Evolutionary conservation across 2,888 invertebrate genomes (phyloP).

Genomic region (Bimastos eiseni): DNA sequence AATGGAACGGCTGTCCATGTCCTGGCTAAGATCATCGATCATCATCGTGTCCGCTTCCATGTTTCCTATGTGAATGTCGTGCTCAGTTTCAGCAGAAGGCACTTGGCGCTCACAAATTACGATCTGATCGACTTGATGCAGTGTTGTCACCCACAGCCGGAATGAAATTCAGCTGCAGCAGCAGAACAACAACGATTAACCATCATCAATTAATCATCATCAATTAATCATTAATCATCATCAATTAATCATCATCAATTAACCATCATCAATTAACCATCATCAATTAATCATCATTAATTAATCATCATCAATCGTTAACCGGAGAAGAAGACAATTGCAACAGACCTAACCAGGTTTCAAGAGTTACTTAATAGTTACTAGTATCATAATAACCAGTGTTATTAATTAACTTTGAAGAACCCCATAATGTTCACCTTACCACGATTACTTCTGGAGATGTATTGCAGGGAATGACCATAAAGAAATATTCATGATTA

Average conservation of each 20-base stretch:
- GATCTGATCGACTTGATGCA: neutral
- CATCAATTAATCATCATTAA: no score
- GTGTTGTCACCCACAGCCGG: neutral
- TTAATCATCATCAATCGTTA: neutral
- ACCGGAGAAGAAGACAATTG: neutral
- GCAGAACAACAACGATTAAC: neutral
- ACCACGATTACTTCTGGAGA: neutral
- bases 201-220: no score
- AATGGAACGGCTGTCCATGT: slow-evolving; percentile 32
- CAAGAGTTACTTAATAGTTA: no score
- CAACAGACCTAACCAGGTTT: neutral
- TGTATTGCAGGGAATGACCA: no score
- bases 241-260: no score
- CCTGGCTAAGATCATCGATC: slow-evolving; percentile 32
- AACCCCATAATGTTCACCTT: neutral
- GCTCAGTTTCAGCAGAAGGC: slow-evolving; percentile 5
- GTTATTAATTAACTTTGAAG: neutral
- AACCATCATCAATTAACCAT: no score
- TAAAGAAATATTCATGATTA: no score
- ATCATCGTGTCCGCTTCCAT: slow-evolving; percentile 31
- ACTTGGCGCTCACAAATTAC: neutral
- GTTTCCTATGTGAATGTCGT: neutral
- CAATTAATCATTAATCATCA: no score
- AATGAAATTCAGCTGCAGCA: neutral
- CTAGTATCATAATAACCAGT: no score